These are phyloP conservation scores for Drosophila aff. DNA, from an alignment of 1,140 invertebrate species.

Conservation along the genomic window DNA sequence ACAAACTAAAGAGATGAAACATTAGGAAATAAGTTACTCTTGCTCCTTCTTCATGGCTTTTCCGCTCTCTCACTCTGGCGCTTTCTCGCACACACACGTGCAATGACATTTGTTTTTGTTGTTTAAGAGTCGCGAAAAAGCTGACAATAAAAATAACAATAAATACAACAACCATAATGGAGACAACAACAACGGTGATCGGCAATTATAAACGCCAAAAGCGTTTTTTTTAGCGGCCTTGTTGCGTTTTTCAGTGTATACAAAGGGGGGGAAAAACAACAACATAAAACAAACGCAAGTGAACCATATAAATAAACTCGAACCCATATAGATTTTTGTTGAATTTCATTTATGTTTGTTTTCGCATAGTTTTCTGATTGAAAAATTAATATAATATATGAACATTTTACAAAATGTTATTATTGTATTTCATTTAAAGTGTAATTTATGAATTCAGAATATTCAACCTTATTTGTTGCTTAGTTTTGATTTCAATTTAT, in stretches of 20 bases:
- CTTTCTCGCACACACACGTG: constrained; percentile 45
- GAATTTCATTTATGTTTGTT: constrained; percentile 26
- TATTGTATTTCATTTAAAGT: neutral
- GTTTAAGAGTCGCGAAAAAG: constrained; percentile 33
- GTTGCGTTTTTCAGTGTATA: constrained; percentile 55
- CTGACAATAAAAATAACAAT: constrained; percentile 43
- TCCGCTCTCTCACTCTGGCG: neutral
- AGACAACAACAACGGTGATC: constrained; percentile 25
- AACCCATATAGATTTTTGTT: constrained; percentile 8
- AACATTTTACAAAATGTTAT: neutral
- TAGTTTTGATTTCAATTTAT: neutral
- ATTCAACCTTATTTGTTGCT: neutral
- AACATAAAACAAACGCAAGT: constrained; percentile 3
- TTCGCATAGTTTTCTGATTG: constrained; percentile 1
- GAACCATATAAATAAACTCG: constrained; percentile 12
- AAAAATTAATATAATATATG: too few relatives aligned
- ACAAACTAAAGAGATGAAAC: constrained; percentile 9
- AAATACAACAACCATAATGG: constrained; percentile 15
- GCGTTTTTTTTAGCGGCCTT: constrained; percentile 55
- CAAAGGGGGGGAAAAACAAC: neutral
- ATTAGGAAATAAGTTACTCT: constrained; percentile 6
- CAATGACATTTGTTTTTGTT: constrained; percentile 33
- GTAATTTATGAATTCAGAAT: neutral
- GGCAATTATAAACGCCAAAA: constrained; percentile 61
- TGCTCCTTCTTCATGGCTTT: neutral